A percentile compares a stretch with the other conserved stretches of the same genome.
Evolutionary conservation across 1,140 invertebrate species (phyloP).

Genomic region (Drosophila biarmipes): DNA sequence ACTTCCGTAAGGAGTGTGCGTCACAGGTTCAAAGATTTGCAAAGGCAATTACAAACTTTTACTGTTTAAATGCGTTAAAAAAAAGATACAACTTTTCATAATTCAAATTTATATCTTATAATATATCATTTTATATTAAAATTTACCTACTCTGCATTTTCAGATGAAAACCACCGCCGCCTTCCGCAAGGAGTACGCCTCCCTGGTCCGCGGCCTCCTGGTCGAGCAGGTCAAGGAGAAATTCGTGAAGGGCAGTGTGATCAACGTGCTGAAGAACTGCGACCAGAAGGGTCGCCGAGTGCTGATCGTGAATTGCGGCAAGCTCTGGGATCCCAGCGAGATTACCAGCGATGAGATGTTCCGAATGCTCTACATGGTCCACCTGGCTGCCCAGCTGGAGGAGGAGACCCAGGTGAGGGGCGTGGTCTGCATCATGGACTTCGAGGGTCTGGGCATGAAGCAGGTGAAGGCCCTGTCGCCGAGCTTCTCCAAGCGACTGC

Average conservation of each 20-base stretch:
- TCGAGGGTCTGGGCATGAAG: conserved; percentile 89
- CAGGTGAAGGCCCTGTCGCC: conserved; percentile 90
- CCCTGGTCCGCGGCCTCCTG: conserved; percentile 87
- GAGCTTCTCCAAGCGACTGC: conserved; percentile 89
- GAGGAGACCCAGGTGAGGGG: conserved; percentile 90
- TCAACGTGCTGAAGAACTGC: conserved; percentile 89
- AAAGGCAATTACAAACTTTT: conserved; percentile 75
- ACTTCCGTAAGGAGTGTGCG: conserved; percentile 90
- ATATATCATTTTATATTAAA: not conserved
- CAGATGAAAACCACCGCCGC: conserved; percentile 90
- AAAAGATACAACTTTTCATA: too few species aligned
- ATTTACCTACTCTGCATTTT: not conserved
- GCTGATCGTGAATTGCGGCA: conserved; percentile 77
- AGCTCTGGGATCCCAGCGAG: conserved; percentile 90
- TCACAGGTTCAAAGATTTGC: conserved; percentile 87
- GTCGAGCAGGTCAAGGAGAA: conserved; percentile 88
- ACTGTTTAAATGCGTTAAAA: not conserved
- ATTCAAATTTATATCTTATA: too few species aligned
- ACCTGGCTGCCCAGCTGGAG: conserved; percentile 90
- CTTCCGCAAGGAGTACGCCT: conserved; percentile 89
- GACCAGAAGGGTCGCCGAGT: conserved; percentile 86
- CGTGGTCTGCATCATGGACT: conserved; percentile 92
- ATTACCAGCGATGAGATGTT: conserved; percentile 90
- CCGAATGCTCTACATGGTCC: conserved; percentile 91
- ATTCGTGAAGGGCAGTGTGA: conserved; percentile 88